Base-by-base conservation (phyloP, 2,888 invertebrate genomes). In the Pelosia muscerda region DNA sequence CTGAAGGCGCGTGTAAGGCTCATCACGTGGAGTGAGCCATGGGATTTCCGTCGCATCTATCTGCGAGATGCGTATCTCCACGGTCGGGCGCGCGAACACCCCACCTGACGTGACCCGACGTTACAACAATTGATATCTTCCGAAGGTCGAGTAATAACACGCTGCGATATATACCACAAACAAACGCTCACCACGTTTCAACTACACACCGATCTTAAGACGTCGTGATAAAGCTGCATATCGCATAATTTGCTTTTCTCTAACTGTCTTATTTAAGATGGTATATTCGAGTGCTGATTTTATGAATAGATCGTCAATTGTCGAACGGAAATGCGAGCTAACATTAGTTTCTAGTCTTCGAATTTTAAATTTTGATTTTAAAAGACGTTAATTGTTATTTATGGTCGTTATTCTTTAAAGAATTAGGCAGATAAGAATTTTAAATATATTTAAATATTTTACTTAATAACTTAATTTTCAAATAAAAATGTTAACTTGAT, bases 101-200 rank as follows among this genome's bases (percentile, higher is more conserved):
- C 84, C 83, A 83, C 85, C 85, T 84, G 82, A 80, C 84, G 86
- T 81, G 82, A 83, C 85, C 85, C 84, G 82, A 80, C 84, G 86
- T 79, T 78, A 77, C 82, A 84, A 91, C 93, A 93, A 94, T 93
- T 94, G 93, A 93, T 93, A 93, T 90, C 87, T 91, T 88, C 90
- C 92, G 93, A 93, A 93, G 94, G 93, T 91, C 92, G 87, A 85
- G 87, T 90, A 92, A 92, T 92, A 92, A 88, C 88, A 90, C 81
- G 85, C 85, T 79, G 77, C 75, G 77, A 77, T 75, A 75, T 78
- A 81, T 71, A 72, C 72, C 64, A 73, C 79, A 73, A 73, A 68
- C 72, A 42, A 66, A 70, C n/a, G 53, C 31, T 3, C 59, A 70
- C 68, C 64, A 49, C 11, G 10, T 42, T 26, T 42, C 19, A 26